Percentiles rank a stretch among this genome's conserved stretches.
phyloP scores from a whole-genome alignment of 1,140 invertebrate species.

The Medauroidea extradentata region DNA sequence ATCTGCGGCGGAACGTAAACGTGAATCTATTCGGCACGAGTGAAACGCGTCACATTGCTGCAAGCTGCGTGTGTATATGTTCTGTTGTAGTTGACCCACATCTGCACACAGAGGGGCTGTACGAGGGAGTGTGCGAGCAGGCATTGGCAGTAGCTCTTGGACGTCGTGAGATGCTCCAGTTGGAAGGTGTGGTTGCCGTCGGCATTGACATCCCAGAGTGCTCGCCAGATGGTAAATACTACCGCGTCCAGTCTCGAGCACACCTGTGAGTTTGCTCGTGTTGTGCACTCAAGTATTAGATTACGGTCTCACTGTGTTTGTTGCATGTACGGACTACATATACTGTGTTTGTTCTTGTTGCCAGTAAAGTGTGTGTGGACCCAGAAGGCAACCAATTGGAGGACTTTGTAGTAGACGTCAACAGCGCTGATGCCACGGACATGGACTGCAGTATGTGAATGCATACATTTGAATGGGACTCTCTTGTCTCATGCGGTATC shows the following conservation, averaged over 20 bases:
- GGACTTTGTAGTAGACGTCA: slow-evolving; percentile 37
- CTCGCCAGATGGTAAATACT: slow-evolving; percentile 12
- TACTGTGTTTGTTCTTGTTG: slow-evolving; percentile 33
- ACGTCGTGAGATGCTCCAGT: slow-evolving; percentile 28
- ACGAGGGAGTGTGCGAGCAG: slow-evolving; percentile 47
- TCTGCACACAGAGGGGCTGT: slow-evolving; percentile 33
- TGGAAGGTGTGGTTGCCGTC: neutral
- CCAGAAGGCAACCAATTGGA: slow-evolving; percentile 45
- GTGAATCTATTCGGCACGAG: too few relatives aligned
- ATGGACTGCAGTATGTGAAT: slow-evolving; percentile 56
- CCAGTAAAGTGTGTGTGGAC: slow-evolving; percentile 50
- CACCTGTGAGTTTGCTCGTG: too few relatives aligned
- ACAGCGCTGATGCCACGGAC: slow-evolving; percentile 31
- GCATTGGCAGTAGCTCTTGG: slow-evolving; percentile 28
- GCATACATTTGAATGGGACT: too few relatives aligned
- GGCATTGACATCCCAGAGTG: slow-evolving; percentile 9
- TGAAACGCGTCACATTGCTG: too few relatives aligned
- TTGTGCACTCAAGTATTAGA: too few relatives aligned
- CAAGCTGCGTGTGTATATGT: too few relatives aligned
- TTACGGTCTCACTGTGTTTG: too few relatives aligned
- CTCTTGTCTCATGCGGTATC: too few relatives aligned
- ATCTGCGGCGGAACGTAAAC: too few relatives aligned
- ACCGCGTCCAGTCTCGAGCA: slow-evolving; percentile 24
- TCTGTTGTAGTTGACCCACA: slow-evolving; percentile 30
- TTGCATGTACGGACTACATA: neutral